Evolutionary conservation across 2,113 vertebrate species (phyloP), one percentile per base, ranked within the genome.

Genomic region (Amia ocellicauda): DNA sequence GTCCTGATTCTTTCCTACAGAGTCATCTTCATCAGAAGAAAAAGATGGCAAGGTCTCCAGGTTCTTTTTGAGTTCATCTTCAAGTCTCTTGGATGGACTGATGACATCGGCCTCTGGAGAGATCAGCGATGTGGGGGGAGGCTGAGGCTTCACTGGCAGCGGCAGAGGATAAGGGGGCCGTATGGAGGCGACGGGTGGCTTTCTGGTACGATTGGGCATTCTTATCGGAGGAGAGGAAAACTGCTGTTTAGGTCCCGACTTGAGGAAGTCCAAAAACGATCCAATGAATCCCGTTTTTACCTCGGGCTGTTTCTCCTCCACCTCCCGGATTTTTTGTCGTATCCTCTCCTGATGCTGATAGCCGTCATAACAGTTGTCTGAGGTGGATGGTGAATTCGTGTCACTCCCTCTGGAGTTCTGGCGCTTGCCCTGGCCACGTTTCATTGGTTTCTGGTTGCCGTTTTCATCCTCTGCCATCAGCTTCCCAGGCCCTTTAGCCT

Each of bases 301-400:
- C 78, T 99, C 97, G 58, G 97, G 97, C 52, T 99, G 97, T 69
- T 97, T 98, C 82, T 98, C 97, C 71, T 99, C 97, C 43, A 99
- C 96, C 78, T 99, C 97, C 72, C 91, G 92, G 61, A 99, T 97
- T 86, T 97, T 98, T 80, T 97, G 96, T 72, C 94, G 87, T 82
- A 99, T 98, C 75, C 92, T 93, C 80, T 99, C 97, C 74, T 99
- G 96, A 80, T 98, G 95, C 57, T 93, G 93, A 77, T 94, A 96
- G 68, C 88, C 82, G 61, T 99, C 96, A 1, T 90, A 91, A 40
- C 83, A 86, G 19, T 76, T 80, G 10, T 94, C 93, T 10, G 90
- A 78, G 42, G 87, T 78, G 41, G 92, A 91, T 0, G 89, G 87
- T 0, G 90, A 85, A 74, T 86, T 85, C 0, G 71, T 72, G 40